Percentiles rank a stretch among this genome's conserved stretches.
Evolutionary conservation across 2,888 invertebrate genomes (phyloP).

Genomic region (Phengaris alcon): DNA sequence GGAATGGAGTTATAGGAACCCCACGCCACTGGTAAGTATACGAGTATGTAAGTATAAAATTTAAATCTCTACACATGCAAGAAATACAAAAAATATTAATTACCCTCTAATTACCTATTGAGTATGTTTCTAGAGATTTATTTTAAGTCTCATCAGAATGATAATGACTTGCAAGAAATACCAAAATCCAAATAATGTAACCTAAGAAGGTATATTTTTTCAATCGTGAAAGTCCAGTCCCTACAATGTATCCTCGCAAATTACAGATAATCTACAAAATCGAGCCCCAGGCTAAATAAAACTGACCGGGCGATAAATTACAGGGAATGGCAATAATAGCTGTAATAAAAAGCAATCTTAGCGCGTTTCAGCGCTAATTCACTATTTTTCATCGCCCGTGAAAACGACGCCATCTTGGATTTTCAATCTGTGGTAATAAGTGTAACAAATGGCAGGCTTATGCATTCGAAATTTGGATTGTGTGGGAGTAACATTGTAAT

Average conservation of each 20-base stretch:
- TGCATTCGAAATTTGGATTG: slow-evolving; percentile 26
- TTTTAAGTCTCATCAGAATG: too few species aligned
- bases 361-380: slow-evolving; percentile 39
- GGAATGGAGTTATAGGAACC: too few species aligned
- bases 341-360: slow-evolving; percentile 44
- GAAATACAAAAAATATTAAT: too few species aligned
- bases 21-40: too few species aligned
- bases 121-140: too few species aligned
- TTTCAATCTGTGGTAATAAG: slow-evolving; percentile 34
- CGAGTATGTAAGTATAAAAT: too few species aligned
- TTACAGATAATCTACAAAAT: slow-evolving; percentile 41
- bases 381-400: slow-evolving; percentile 37
- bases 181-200: too few species aligned
- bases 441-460: slow-evolving; percentile 29
- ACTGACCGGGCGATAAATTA: slow-evolving; percentile 42
- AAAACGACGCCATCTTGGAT: slow-evolving; percentile 32
- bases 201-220: background rate
- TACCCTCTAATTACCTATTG: too few species aligned
- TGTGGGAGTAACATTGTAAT: background rate
- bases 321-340: slow-evolving; percentile 41
- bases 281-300: slow-evolving; percentile 40
- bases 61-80: too few species aligned
- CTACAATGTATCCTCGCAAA: slow-evolving; percentile 27
- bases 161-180: too few species aligned
- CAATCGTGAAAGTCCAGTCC: background rate